phyloP scores from a whole-genome alignment of 2,113 vertebrate genomes.

The Synchiropus splendidus region DNA sequence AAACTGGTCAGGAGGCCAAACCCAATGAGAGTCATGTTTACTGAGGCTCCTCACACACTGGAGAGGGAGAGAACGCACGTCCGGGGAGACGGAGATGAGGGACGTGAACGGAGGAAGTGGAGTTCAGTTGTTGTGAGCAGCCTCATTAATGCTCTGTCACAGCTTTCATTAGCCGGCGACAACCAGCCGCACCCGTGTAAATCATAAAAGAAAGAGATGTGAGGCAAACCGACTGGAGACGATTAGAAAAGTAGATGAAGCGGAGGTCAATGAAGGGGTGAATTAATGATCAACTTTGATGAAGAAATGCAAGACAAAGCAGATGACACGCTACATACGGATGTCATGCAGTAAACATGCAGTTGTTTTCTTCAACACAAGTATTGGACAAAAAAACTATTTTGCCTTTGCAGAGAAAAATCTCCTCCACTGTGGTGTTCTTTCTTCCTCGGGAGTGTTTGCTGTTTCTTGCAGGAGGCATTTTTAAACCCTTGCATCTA shows the following conservation, averaged over 20 bases:
- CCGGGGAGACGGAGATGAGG: conserved; percentile 6
- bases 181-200: conserved; percentile 52
- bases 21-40: no score
- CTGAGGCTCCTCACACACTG: not conserved
- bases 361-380: conserved; percentile 2
- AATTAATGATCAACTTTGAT: not conserved
- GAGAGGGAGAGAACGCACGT: conserved; percentile 10
- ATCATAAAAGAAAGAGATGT: conserved; percentile 47
- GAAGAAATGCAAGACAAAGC: not conserved
- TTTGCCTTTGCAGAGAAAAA: conserved; percentile 28
- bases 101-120: conserved; percentile 44
- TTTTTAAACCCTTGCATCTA: conserved; percentile 65
- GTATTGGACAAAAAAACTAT: not conserved
- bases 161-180: conserved; percentile 77
- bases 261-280: no score
- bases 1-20: no score
- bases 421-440: conserved; percentile 40
- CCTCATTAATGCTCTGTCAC: conserved; percentile 81
- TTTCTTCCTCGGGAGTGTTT: conserved; percentile 30
- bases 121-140: conserved; percentile 68
- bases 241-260: conserved; percentile 9
- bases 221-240: conserved; percentile 21
- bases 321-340: no score
- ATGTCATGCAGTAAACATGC: no score
- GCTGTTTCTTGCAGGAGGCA: conserved; percentile 55